Evolutionary conservation across 2,113 vertebrate species (phyloP), one percentile per base, ranked within the genome.

Genomic region (Xerus inauris): DNA sequence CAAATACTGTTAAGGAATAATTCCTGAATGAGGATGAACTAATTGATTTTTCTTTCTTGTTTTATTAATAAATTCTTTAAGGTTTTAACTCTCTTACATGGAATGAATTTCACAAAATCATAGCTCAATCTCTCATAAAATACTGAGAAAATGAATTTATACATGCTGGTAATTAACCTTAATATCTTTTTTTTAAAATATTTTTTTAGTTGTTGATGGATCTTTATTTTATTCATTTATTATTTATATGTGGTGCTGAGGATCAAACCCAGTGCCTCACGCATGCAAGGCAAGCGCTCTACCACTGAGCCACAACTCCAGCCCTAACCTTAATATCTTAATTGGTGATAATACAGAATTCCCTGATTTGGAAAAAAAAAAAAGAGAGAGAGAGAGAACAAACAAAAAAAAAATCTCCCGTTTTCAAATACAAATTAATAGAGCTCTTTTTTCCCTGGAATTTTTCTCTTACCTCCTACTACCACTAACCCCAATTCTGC

Each of bases 101-200:
- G 45, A 20, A 12, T 57, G 9, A 92, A 71, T 96, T 83, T 95
- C 35, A 96, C 30, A 92, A 87, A 96, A 73, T 79, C 3, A 93
- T 85, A 77, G 22, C n/a, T 49, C n/a, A 79, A 87, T 47, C 17
- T 65, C 12, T 65, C 12, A 9, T 89, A 22, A 92, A 94, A 89
- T 86, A 79, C 8, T 87, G 84, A 92, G 32, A 92, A 93, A 89
- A 72, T 75, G 45, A 85, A 92, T 91, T 85, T 90, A 89, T 64
- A 51, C 62, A 32, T 84, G 8, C 6, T 91, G 5, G 22, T 77
- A 85, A 77, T 51, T 88, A 84, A 91, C 42, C 5, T 73, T n/a
- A n/a, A n/a, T n/a, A n/a, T n/a, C n/a, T n/a, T n/a, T n/a, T n/a
- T n/a, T n/a, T n/a, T n/a, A n/a, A n/a, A n/a, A n/a, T n/a, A n/a